Conservation (phyloP, 2,113 vertebrate species). For the Tonatia bakeri region DNA sequence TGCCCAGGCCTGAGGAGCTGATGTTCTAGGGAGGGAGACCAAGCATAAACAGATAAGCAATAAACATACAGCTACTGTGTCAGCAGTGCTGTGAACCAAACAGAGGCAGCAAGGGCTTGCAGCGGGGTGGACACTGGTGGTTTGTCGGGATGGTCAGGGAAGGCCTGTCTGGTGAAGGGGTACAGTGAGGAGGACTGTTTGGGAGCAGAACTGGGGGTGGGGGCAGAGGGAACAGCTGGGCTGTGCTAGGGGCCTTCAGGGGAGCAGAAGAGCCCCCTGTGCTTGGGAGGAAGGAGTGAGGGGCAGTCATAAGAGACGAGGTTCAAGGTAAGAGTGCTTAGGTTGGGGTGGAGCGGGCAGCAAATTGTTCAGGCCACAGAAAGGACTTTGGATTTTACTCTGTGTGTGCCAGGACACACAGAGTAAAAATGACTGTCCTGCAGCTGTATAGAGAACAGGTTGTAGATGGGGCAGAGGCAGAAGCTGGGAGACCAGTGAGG, state of each 20-base stretch:
- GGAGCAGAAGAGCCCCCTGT: too few species aligned
- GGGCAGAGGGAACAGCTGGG: background rate
- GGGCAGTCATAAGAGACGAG: background rate
- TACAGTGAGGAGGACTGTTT: background rate
- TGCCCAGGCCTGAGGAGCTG: background rate
- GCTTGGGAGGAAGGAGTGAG: background rate
- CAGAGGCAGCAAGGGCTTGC: accelerated
- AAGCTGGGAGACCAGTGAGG: background rate
- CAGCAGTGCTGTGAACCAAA: background rate
- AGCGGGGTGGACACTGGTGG: accelerated
- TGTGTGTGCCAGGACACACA: background rate
- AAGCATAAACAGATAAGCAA: background rate
- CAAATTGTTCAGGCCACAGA: background rate
- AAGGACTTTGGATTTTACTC: background rate
- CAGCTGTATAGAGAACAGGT: background rate
- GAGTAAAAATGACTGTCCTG: background rate
- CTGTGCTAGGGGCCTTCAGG: background rate
- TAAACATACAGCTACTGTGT: background rate
- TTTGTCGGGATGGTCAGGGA: background rate
- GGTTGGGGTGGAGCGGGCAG: background rate
- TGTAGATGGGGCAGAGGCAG: background rate
- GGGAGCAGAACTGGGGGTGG: background rate
- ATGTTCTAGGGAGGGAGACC: background rate
- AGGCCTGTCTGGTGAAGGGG: background rate
- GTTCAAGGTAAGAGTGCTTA: background rate